Evolutionary conservation across 2,797 vertebrate genomes (phyloP), one percentile per base, ranked within the genome.

Genomic region (Erithacus rubecula): DNA sequence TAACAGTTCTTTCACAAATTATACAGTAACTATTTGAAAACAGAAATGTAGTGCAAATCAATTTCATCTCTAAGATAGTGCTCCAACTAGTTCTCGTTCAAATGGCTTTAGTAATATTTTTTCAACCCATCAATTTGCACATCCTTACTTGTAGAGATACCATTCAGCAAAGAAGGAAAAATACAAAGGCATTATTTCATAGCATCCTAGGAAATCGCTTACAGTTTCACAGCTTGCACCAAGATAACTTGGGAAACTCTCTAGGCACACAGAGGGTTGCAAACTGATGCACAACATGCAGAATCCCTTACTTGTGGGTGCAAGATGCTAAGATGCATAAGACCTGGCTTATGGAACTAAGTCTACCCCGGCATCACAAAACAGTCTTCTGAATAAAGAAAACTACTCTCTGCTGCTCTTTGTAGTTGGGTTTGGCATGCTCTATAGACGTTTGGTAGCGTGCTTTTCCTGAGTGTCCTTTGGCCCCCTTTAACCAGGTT

Each of bases 21-120:
- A 63, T 87, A 97, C 87, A 95, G 95, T 89, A 95, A 95, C 75
- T 83, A 81, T 87, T 80, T 49, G 29, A 95, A 83, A 77, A 90
- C 41, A 93, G 60, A 96, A 96, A 97, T 97, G 96, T 96, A 98
- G 96, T 97, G 97, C 96, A 96, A 97, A 96, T 95, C 93, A 85
- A 95, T 89, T 80, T 97, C 41, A 95, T 62, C 58, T 83, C 46
- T 93, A 91, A 93, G 70, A 95, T 71, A 96, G 90, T 91, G 82
- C 95, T 94, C 89, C 83, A 82, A 83, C 89, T 94, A 95, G 93
- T 80, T 89, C 71, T 93, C 41, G 0, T 85, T 92, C 90, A 89
- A 68, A 92, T 5, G 11, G 46, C 91, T 96, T 81, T 60, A 93
- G 37, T 43, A 63, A 29, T 91, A 43, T 87, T 90, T 90, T 89